Base-by-base conservation (phyloP, 2,888 invertebrate genomes). In the Nephrotoma guestfalica region DNA sequence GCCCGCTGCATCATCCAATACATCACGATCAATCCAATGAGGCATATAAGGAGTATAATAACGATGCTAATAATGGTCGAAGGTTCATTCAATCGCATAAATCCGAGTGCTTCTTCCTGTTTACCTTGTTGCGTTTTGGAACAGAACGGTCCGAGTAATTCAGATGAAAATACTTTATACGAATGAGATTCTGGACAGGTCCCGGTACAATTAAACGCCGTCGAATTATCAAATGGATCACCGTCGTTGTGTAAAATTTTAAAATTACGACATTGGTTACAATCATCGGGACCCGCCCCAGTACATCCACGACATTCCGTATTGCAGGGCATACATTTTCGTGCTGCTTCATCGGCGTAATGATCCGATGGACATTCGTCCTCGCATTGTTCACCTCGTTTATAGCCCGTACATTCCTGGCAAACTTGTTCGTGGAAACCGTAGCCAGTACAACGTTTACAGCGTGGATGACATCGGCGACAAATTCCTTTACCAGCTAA, bases 371-470 rank as follows among this genome's bases (percentile, higher is more conserved):
- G 96, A 89, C 98, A 98, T 89, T 96, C 96, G 88, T 97, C 96
- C 90, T 97, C 97, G 89, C 98, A 98, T 90, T 97, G 97, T 89
- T 97, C 97, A 0, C 96, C 96, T 87, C 96, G 94, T 89, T 96
- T 96, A 91, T 95, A 98, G 87, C 95, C 95, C 41, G 95, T 94
- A 90, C 99, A 99, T 88, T 96, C 95, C 89, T 95, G 95, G 90
- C 98, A 99, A 5, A 97, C 95, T 89, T 94, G 94, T 88, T 95
- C 94, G 89, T 97, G 97, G 89, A 97, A 96, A 41, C 98, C 98
- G 89, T 96, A 97, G 2, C 96, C 96, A 6, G 95, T 95, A 90
- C 99, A 99, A 88, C 95, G 95, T 88, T 95, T 95, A 90, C 99
- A 99, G 71, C 96, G 93, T 0, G 96, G 95, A 92, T 99, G 97